Conservation (phyloP, 2,888 invertebrate species). For the Eristalinus sepulchralis region DNA sequence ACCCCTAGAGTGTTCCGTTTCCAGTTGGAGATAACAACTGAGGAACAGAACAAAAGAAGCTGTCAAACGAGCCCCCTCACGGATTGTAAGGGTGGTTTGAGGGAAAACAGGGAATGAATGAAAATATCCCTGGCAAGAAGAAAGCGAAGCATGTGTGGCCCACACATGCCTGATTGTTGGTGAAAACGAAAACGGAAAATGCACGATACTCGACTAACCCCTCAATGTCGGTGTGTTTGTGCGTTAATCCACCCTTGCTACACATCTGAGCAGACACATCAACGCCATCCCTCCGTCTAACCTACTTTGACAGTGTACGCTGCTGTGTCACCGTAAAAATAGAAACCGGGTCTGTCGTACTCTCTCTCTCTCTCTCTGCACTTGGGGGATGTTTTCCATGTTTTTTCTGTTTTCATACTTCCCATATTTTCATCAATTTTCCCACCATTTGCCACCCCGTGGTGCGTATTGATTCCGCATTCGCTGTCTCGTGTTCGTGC, state of each 20-base stretch:
- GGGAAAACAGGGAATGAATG: slow-evolving; percentile 43
- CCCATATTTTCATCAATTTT: background rate
- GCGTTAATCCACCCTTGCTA: slow-evolving; percentile 5
- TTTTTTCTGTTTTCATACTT: background rate
- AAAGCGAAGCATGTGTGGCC: slow-evolving; percentile 3
- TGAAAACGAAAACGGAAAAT: slow-evolving; percentile 44
- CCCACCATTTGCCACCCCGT: slow-evolving; percentile 33
- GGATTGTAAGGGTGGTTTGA: background rate
- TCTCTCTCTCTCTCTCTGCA: background rate
- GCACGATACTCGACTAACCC: slow-evolving; percentile 9
- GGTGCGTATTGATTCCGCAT: slow-evolving; percentile 63
- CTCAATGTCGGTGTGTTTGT: background rate
- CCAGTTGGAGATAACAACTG: background rate
- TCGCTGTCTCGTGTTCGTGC: slow-evolving; percentile 60
- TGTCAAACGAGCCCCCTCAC: slow-evolving; percentile 30
- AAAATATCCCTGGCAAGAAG: slow-evolving; percentile 26
- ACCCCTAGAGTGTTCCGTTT: slow-evolving; percentile 46
- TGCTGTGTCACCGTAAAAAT: slow-evolving; percentile 24
- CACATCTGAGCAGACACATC: background rate
- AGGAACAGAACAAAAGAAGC: slow-evolving; percentile 50
- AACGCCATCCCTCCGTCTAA: background rate
- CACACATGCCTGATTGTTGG: slow-evolving; percentile 41
- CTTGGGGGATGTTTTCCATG: slow-evolving; percentile 53
- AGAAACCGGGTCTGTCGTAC: slow-evolving; percentile 20
- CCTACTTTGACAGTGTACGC: background rate